These are phyloP conservation scores for Sebastes goodei DNA, from an alignment of 2,797 vertebrate genomes.

Conservation along the genomic window DNA sequence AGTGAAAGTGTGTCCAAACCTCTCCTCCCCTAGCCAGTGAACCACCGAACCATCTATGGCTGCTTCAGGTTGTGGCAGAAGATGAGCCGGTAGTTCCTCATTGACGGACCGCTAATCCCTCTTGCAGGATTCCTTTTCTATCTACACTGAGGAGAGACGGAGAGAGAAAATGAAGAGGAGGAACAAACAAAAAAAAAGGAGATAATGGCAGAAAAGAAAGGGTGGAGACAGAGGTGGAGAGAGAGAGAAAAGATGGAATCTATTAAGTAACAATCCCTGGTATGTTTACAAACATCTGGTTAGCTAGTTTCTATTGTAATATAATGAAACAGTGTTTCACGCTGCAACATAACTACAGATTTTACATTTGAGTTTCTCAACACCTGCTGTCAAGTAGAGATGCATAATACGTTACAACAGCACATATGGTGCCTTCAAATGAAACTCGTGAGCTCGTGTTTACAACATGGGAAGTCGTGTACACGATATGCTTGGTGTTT, in stretches of 20 bases:
- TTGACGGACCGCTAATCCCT: conserved; percentile 98
- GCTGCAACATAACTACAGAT: neutral
- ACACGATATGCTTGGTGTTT: no score
- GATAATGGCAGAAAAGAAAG: neutral
- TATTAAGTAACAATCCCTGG: neutral
- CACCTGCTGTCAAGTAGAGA: neutral
- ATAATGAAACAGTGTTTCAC: neutral
- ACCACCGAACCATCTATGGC: conserved; percentile 95
- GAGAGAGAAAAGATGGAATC: neutral
- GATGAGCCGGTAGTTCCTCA: conserved; percentile 99
- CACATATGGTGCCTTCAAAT: neutral
- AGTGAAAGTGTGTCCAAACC: conserved; percentile 86
- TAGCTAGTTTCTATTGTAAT: neutral
- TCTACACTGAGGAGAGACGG: conserved; percentile 81
- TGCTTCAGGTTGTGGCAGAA: conserved; percentile 99
- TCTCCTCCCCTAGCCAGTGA: conserved; percentile 93
- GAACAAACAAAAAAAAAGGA: neutral
- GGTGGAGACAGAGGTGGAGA: conserved; percentile 14
- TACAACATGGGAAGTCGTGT: no score
- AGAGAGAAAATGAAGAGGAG: neutral
- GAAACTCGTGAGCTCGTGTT: no score
- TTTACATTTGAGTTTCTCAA: neutral
- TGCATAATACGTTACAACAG: neutral
- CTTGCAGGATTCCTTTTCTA: conserved; percentile 90
- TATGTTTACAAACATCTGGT: neutral